Base-by-base conservation (phyloP, 1,140 invertebrate genomes). In the Psilanteris sp. region DNA sequence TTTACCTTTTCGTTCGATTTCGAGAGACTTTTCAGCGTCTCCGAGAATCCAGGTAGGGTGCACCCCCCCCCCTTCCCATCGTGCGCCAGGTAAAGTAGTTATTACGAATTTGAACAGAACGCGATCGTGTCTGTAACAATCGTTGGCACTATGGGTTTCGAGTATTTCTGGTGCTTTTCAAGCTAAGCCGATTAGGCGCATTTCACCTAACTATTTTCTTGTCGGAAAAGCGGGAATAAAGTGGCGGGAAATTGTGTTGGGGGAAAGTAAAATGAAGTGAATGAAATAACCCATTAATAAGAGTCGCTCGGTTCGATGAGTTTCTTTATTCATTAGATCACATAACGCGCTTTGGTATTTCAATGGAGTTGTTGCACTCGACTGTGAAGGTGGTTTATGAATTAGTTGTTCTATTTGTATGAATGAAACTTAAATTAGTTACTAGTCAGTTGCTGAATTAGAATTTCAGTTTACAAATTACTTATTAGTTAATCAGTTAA, bases 1-100 rank as follows among this genome's bases (percentile, higher is more conserved):
- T 78, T 67, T 46, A 20, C 37, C 13, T 57, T n/a, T 68, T 34
- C 24, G 44, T 62, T 55, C 39, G 29, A 7, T 26, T 39, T 76
- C 52, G 20, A 70, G 64, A 59, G 72, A 66, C 61, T 66, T 46
- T 66, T 59, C 39, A 66, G 43, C 5, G 57, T 64, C 57, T 57
- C 4, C n/a, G 10, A 32, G 31, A 57, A 31, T 64, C 4, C 68
- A 72, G 55, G 67, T 61, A 71, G 55, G 59, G 39, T n/a, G n/a
- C n/a, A n/a, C n/a, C n/a, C n/a, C n/a, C n/a, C n/a, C n/a, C n/a
- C n/a, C n/a, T n/a, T n/a, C n/a, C n/a, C n/a, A n/a, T n/a, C n/a
- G n/a, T n/a, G n/a, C n/a, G n/a, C n/a, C n/a, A n/a, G n/a, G 32
- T 26, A 41, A 15, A 20, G 50, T 34, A 18, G 41, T 68, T 43